A percentile compares a stretch with the other conserved stretches of the same genome.
These are phyloP conservation scores for Pterocles gutturalis DNA, from an alignment of 2,113 vertebrate genomes.

Conservation along the genomic window DNA sequence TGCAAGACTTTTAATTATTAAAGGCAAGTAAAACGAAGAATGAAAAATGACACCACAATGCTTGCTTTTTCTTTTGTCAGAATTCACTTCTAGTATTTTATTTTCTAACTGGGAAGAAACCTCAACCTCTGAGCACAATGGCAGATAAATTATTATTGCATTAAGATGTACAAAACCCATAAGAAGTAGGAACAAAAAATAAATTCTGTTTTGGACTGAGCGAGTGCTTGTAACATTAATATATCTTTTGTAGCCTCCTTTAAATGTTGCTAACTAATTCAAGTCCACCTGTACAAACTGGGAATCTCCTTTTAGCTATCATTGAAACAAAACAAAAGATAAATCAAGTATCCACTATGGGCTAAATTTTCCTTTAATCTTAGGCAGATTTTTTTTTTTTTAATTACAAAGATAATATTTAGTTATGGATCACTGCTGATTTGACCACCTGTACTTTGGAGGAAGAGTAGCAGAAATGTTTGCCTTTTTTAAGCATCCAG, in stretches of 20 bases:
- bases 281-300: neutral
- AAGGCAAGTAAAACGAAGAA: neutral
- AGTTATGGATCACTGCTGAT: neutral
- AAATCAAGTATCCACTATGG: neutral
- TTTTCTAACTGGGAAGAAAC: neutral
- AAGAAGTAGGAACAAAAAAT: neutral
- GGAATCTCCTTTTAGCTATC: neutral
- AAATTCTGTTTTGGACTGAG: neutral
- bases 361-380: neutral
- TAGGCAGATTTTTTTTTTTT: neutral
- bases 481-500: neutral
- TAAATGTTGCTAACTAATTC: neutral
- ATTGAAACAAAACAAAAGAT: neutral
- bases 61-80: neutral
- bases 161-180: rapidly evolving
- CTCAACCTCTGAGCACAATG: neutral
- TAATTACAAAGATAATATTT: neutral
- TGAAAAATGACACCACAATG: neutral
- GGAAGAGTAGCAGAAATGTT: neutral
- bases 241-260: neutral
- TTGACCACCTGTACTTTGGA: neutral
- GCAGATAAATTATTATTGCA: neutral
- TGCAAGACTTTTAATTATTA: neutral
- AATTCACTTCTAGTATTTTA: neutral
- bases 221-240: neutral